Base-by-base conservation (phyloP, 2,888 invertebrate genomes). In the Orchestes rusci region DNA sequence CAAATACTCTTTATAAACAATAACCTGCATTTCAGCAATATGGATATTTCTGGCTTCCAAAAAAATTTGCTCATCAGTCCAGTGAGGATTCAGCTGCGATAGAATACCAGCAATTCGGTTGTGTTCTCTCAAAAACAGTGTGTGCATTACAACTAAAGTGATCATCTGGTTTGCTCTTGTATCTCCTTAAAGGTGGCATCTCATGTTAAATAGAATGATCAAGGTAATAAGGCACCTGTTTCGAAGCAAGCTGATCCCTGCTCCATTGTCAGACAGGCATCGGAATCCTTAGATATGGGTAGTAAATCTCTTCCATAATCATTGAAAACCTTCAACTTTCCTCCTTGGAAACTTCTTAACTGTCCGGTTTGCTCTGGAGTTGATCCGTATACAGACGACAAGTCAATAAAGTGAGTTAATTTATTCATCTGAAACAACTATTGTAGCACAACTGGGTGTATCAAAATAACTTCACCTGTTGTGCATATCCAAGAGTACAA, bases 1-100 rank as follows among this genome's bases (percentile, higher is more conserved):
- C 29, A 90, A 68, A 76, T 82, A 90, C 63, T 90, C 90, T 59
- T 82, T 82, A 63, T 86, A 90, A 3, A 80, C 71, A 38, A 90
- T 80, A 46, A 87, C 81, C 67, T 90, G 91, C 62, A 82, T 71
- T 66, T 84, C 78, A 0, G 87, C 89, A 43, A 80, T 79, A 3
- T 82, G 66, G 43, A 90, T 82, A 54, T 81, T 73, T 41, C 86
- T 74, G 0, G 84, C 67, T 64, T 89, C 88, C 65, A 82, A 75
- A 65, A 79, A 91, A 1, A 86, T 60, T 1, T 69, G 71, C 51
- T 89, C 84, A 56, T 87, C 87, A 19, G 73, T 70, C 80, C 85
- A 86, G 33, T 75, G 73, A 0, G 85, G 84, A 71, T 93, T 91
- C 5, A 88, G 55, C 2, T 67, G 60, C 0, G 70, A 58, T 17